These are phyloP conservation scores for Clarias gariepinus DNA, from an alignment of 2,113 vertebrate genomes.

Conservation along the genomic window DNA sequence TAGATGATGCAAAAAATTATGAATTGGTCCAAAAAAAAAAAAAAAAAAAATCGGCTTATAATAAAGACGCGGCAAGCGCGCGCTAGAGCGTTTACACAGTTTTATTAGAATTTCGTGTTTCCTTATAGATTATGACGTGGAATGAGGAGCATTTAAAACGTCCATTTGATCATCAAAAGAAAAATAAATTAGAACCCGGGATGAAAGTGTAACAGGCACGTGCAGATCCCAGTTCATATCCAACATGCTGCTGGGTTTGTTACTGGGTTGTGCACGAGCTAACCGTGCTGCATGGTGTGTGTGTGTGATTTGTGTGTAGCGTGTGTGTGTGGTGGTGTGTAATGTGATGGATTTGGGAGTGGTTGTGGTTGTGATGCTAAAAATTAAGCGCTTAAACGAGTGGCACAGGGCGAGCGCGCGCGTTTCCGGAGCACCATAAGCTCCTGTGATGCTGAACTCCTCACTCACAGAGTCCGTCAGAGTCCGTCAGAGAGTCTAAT, in stretches of 20 bases:
- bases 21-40: neutral
- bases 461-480: too few species aligned
- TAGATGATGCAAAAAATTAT: neutral
- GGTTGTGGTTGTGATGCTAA: constrained; percentile 23
- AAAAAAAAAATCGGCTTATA: neutral
- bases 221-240: neutral
- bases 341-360: neutral
- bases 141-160: neutral
- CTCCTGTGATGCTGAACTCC: neutral
- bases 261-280: neutral
- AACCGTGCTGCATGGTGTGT: too few species aligned
- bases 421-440: neutral
- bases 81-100: neutral
- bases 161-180: neutral
- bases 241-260: neutral
- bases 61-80: neutral
- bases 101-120: neutral
- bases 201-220: neutral
- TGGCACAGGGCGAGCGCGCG: neutral
- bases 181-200: neutral
- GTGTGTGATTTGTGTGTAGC: too few species aligned
- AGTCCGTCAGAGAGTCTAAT: neutral
- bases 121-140: neutral
- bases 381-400: neutral
- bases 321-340: too few species aligned